phyloP scores from a whole-genome alignment of 2,888 invertebrate genomes.

The Caenorhabditis parvicauda region DNA sequence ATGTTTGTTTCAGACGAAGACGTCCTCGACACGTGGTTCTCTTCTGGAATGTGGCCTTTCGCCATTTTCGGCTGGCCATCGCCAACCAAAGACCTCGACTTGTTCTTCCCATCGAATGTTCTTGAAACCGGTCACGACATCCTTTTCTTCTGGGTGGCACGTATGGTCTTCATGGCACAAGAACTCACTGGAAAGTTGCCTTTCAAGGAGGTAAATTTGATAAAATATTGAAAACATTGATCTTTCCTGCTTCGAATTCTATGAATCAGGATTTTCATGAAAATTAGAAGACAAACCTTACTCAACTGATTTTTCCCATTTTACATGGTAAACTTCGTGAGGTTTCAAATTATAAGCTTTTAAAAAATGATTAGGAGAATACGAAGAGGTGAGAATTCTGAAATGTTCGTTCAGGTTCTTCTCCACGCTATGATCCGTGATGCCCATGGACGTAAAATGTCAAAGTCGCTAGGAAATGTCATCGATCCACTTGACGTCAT shows the following conservation, averaged over 20 bases:
- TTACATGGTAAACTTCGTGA: background rate
- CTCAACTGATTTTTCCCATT: too few species aligned
- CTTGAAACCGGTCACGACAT: slow-evolving; percentile 87
- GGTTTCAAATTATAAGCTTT: background rate
- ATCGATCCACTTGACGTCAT: slow-evolving; percentile 96
- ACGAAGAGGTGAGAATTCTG: background rate
- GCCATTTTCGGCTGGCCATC: slow-evolving; percentile 97
- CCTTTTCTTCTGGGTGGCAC: slow-evolving; percentile 98
- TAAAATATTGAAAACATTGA: background rate
- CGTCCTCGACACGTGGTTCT: slow-evolving; percentile 99
- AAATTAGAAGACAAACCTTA: too few species aligned
- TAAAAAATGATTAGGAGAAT: background rate
- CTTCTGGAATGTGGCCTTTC: slow-evolving; percentile 91
- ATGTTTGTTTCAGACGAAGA: slow-evolving; percentile 75
- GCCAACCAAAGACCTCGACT: slow-evolving; percentile 61
- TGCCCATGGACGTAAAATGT: slow-evolving; percentile 97
- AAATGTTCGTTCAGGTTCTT: slow-evolving; percentile 76
- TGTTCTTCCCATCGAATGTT: slow-evolving; percentile 86
- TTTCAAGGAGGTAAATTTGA: slow-evolving; percentile 74
- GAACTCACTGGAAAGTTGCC: slow-evolving; percentile 85
- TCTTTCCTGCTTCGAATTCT: too few species aligned
- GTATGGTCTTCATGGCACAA: slow-evolving; percentile 96
- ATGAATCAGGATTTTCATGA: too few species aligned
- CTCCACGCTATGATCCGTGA: slow-evolving; percentile 96
- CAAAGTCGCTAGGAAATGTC: slow-evolving; percentile 95